Evolutionary conservation across 2,888 invertebrate species (phyloP).

Genomic region (Bugula neritina): DNA sequence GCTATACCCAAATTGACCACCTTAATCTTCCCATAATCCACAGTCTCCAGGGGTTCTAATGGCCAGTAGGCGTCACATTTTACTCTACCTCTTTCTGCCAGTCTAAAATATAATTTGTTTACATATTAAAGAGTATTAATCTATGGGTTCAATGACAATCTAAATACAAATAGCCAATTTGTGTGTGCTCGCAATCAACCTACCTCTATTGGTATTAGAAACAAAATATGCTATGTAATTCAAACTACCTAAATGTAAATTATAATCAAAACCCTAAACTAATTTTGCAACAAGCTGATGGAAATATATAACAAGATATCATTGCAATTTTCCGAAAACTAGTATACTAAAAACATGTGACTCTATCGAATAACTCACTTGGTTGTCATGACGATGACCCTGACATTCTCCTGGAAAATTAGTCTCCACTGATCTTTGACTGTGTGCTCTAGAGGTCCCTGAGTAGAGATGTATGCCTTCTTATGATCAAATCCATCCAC

Average conservation of each 20-base stretch:
- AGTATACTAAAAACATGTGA: no score
- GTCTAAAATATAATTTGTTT: constrained; percentile 56
- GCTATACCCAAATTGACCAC: constrained; percentile 61
- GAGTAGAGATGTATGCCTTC: constrained; percentile 94
- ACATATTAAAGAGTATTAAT: no score
- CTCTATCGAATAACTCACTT: constrained; percentile 45
- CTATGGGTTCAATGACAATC: no score
- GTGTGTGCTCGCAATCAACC: no score
- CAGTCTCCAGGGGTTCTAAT: constrained; percentile 61
- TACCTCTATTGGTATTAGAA: no score
- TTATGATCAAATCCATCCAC: constrained; percentile 96
- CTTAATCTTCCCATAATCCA: constrained; percentile 40
- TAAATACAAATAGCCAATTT: no score
- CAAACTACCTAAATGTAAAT: no score
- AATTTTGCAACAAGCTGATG: no score
- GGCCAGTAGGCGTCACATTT: constrained; percentile 99
- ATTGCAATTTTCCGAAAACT: no score
- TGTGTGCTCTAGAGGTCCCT: constrained; percentile 87
- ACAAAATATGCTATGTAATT: no score
- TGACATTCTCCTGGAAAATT: constrained; percentile 91
- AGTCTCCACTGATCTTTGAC: constrained; percentile 94
- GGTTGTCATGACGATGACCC: constrained; percentile 87
- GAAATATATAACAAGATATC: no score
- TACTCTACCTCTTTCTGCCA: constrained; percentile 80
- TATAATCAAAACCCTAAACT: no score